Evolutionary conservation across 2,888 invertebrate species (phyloP).

Genomic region (Iphiclides podalirius): DNA sequence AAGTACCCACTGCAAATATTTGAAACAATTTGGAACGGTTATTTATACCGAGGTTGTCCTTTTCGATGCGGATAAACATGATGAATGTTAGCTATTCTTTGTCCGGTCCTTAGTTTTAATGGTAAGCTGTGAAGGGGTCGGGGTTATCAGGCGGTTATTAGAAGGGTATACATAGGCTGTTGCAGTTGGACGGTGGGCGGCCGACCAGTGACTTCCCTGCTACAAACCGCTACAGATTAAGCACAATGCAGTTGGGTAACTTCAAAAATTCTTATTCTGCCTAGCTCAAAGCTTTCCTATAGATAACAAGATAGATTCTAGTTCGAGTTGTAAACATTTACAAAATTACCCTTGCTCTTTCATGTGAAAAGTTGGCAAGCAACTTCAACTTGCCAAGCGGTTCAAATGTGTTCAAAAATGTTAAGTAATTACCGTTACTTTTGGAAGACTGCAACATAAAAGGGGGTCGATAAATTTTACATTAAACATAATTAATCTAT

Average conservation of each 20-base stretch:
- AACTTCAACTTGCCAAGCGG: no score
- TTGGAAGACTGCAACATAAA: no score
- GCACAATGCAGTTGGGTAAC: not conserved
- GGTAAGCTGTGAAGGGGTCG: slow-evolving; percentile 30
- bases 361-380: no score
- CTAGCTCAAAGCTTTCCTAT: no score
- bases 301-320: not conserved
- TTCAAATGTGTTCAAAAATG: no score
- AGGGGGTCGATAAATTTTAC: no score
- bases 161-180: slow-evolving; percentile 46
- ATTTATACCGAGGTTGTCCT: slow-evolving; percentile 1
- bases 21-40: slow-evolving; percentile 4
- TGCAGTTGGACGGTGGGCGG: slow-evolving; percentile 30
- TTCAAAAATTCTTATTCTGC: no score
- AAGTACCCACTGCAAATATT: not conserved
- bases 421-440: no score
- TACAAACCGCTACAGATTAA: not conserved
- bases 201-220: slow-evolving; percentile 37
- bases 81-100: slow-evolving; percentile 36
- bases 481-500: no score
- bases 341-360: not conserved
- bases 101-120: slow-evolving; percentile 28
- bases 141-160: slow-evolving; percentile 39
- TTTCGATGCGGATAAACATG: slow-evolving; percentile 2
- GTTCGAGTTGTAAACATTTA: not conserved